These are phyloP conservation scores for Apodemia mormo DNA, from an alignment of 2,888 invertebrate species.

Conservation along the genomic window DNA sequence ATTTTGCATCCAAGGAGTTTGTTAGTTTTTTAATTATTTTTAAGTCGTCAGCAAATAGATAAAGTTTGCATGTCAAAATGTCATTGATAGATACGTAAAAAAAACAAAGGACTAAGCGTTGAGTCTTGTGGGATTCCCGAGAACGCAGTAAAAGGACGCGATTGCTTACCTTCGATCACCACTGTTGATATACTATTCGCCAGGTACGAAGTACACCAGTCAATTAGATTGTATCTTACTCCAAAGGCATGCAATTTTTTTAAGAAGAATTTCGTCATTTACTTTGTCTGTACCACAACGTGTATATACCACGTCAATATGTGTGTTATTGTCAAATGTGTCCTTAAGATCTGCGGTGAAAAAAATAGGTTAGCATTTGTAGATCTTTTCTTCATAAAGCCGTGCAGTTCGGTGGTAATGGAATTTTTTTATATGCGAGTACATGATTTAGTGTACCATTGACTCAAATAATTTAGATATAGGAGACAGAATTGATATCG, in stretches of 20 bases:
- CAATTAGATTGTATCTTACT: slow-evolving; percentile 18
- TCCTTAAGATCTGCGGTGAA: slow-evolving; percentile 19
- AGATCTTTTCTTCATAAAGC: slow-evolving; percentile 24
- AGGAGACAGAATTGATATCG: not conserved
- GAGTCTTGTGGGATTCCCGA: slow-evolving; percentile 28
- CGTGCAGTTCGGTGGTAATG: slow-evolving; percentile 17
- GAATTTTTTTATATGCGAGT: slow-evolving; percentile 25
- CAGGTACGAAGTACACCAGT: slow-evolving; percentile 25
- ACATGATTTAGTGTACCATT: not conserved
- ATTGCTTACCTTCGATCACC: not conserved
- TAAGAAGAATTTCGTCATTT: slow-evolving; percentile 12
- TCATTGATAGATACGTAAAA: slow-evolving; percentile 25
- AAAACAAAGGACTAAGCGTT: slow-evolving; percentile 21
- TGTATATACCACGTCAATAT: slow-evolving; percentile 24
- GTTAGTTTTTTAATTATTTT: not conserved
- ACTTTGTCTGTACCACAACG: slow-evolving; percentile 25
- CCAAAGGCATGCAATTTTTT: slow-evolving; percentile 17
- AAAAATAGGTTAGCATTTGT: slow-evolving; percentile 19
- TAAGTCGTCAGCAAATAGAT: not conserved
- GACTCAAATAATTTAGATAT: too few relatives aligned
- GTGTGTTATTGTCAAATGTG: slow-evolving; percentile 6
- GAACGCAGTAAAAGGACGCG: not conserved
- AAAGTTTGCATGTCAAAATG: not conserved
- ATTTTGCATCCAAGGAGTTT: not conserved
- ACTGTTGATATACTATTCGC: slow-evolving; percentile 16